A percentile compares a stretch with the other conserved stretches of the same genome.
Conservation (phyloP, 1,140 invertebrate species). For the Monochamus saltuarius region DNA sequence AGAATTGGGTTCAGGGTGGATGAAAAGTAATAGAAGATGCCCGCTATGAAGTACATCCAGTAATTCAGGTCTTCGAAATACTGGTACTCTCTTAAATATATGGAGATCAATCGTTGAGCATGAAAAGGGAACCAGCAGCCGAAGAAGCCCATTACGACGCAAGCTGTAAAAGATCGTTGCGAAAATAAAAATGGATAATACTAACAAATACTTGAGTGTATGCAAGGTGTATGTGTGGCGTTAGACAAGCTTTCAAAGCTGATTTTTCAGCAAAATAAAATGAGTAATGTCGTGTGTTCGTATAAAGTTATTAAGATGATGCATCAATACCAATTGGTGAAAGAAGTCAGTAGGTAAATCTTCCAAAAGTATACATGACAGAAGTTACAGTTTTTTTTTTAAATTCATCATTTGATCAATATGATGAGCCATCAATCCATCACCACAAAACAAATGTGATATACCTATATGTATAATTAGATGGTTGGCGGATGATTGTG, state of each 20-base stretch:
- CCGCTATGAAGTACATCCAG: constrained; percentile 76
- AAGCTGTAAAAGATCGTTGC: constrained; percentile 64
- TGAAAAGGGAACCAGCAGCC: constrained; percentile 97
- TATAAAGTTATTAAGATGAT: neutral
- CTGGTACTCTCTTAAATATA: constrained; percentile 61
- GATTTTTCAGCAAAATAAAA: neutral
- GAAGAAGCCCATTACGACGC: constrained; percentile 95
- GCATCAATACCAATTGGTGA: neutral
- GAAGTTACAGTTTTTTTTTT: too few species aligned
- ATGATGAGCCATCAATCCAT: too few species aligned
- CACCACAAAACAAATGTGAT: too few species aligned
- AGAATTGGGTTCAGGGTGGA: constrained; percentile 89
- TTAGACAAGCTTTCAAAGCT: neutral
- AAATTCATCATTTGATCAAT: too few species aligned
- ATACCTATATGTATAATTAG: too few species aligned
- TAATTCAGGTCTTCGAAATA: constrained; percentile 71
- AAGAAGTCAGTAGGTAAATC: too few species aligned
- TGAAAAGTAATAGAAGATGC: constrained; percentile 84
- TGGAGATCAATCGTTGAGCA: constrained; percentile 78
- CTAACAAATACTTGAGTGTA: neutral
- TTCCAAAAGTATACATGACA: too few species aligned
- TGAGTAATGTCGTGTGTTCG: neutral
- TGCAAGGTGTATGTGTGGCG: neutral
- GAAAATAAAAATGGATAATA: constrained; percentile 9
- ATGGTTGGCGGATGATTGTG: too few species aligned